Conservation (phyloP, 2,797 vertebrate species). For the Mallotus villosus region DNA sequence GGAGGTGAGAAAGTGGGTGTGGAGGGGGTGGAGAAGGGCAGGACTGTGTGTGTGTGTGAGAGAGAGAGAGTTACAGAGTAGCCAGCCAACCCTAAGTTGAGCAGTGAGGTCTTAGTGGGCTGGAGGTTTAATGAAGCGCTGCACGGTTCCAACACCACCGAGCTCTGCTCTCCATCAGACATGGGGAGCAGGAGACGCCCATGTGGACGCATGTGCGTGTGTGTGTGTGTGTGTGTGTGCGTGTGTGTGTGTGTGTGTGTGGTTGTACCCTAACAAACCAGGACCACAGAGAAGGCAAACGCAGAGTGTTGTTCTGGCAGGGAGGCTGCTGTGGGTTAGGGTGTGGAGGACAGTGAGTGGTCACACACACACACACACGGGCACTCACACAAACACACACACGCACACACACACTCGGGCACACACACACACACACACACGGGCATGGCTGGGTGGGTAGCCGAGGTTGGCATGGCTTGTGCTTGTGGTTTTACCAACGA, state of each 20-base stretch:
- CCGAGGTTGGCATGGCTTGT: conserved; percentile 57
- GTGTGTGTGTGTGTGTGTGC: conserved; percentile 11
- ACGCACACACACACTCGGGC: conserved; percentile 19
- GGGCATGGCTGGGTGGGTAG: conserved; percentile 47
- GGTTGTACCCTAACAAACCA: conserved; percentile 46
- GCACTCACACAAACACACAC: conserved; percentile 25
- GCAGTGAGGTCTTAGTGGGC: not conserved
- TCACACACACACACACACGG: conserved; percentile 24
- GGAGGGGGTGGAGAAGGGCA: too few species aligned
- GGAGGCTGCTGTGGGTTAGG: conserved; percentile 51
- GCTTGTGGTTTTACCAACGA: conserved; percentile 47
- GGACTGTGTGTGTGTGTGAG: not conserved
- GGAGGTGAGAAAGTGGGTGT: not conserved
- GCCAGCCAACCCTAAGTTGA: too few species aligned
- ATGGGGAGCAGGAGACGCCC: conserved; percentile 41
- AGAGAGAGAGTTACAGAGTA: not conserved
- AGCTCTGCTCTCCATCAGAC: conserved; percentile 64
- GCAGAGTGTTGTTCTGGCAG: conserved; percentile 58
- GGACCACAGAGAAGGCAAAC: conserved; percentile 51
- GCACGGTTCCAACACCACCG: conserved; percentile 47
- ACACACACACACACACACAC: too few species aligned
- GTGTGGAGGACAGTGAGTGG: conserved; percentile 44
- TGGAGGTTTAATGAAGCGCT: conserved; percentile 57
- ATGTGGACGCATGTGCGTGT: not conserved
- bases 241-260: conserved; percentile 11